These are phyloP conservation scores for Kryptopterus vitreolus DNA, from an alignment of 2,797 vertebrate genomes.

Conservation along the genomic window DNA sequence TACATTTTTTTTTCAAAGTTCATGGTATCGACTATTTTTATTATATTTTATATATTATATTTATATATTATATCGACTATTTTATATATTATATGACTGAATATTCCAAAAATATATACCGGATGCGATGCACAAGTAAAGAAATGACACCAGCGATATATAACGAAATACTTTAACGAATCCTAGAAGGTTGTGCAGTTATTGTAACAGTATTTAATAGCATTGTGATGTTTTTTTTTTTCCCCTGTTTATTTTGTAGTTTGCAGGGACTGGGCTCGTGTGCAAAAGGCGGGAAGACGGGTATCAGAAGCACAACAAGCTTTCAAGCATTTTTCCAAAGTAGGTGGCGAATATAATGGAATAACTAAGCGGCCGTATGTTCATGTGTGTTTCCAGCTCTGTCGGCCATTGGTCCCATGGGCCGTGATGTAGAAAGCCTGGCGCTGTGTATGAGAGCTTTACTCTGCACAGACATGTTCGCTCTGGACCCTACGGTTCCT, in stretches of 20 bases:
- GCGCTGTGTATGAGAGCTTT: conserved; percentile 83
- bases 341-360: no score
- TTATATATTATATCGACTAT: no score
- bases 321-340: not conserved
- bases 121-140: no score
- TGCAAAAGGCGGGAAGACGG: conserved; percentile 77
- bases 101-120: no score
- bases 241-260: conserved; percentile 65
- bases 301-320: conserved; percentile 61
- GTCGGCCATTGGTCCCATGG: conserved; percentile 78
- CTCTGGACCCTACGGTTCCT: conserved; percentile 84
- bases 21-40: no score
- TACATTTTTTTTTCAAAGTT: no score
- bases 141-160: no score
- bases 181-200: not conserved
- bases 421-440: conserved; percentile 86
- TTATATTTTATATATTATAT: no score
- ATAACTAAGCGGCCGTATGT: not conserved
- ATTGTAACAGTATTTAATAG: not conserved
- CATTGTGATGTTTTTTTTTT: not conserved
- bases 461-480: conserved; percentile 88
- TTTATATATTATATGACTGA: no score
- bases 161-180: not conserved
- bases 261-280: conserved; percentile 65
- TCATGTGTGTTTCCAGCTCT: conserved; percentile 56